Percentiles rank a stretch among this genome's conserved stretches.
These are phyloP conservation scores for Gnathonemus echidnorhynchus DNA, from an alignment of 2,113 vertebrate species.

Conservation along the genomic window DNA sequence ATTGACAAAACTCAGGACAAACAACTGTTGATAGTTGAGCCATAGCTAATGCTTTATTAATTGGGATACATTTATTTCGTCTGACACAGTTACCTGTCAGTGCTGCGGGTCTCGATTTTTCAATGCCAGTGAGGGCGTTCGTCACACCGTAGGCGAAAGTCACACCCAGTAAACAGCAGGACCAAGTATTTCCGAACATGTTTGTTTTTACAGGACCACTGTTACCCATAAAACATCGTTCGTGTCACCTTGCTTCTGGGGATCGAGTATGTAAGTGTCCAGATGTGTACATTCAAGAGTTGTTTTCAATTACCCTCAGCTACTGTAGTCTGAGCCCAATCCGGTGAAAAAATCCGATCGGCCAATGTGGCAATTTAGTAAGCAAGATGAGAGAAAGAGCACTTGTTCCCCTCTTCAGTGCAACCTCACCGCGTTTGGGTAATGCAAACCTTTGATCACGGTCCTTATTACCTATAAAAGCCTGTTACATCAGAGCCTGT, in stretches of 20 bases:
- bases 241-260: constrained; percentile 53
- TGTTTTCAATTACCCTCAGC: constrained; percentile 58
- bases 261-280: constrained; percentile 36
- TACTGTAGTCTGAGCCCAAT: constrained; percentile 47
- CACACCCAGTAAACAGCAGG: neutral
- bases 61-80: constrained; percentile 35
- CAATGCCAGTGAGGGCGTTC: constrained; percentile 32
- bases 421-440: constrained; percentile 46
- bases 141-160: neutral
- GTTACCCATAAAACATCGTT: constrained; percentile 45
- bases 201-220: neutral
- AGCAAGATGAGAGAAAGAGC: constrained; percentile 50
- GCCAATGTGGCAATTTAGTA: constrained; percentile 57
- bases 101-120: constrained; percentile 23
- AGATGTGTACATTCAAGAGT: constrained; percentile 56
- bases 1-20: constrained; percentile 26
- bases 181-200: neutral
- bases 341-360: constrained; percentile 59
- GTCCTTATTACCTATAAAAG: constrained; percentile 59
- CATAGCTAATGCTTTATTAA: constrained; percentile 46
- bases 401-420: constrained; percentile 43
- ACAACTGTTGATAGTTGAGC: constrained; percentile 36
- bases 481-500: constrained; percentile 45
- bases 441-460: constrained; percentile 62
- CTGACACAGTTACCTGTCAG: neutral